phyloP scores from a whole-genome alignment of 2,888 invertebrate species.

The Hetaerina titia region DNA sequence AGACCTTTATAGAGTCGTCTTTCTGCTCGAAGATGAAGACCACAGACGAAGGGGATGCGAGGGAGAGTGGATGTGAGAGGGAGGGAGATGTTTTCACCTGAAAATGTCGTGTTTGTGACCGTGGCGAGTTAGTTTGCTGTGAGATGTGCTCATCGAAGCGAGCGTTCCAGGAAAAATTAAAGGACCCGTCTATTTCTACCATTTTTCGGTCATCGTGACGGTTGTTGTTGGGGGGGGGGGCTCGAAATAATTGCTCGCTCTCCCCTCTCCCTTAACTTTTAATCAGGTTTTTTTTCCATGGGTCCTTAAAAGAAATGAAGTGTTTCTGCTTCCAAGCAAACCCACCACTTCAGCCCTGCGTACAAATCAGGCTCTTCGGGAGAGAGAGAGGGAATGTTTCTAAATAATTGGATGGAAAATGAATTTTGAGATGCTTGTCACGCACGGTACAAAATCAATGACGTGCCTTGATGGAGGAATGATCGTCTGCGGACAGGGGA shows the following conservation, averaged over 20 bases:
- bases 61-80: no score
- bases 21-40: conserved; percentile 20
- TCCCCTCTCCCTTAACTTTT: not conserved
- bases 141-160: not conserved
- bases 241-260: not conserved
- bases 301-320: not conserved
- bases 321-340: not conserved
- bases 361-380: not conserved
- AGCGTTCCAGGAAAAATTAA: not conserved
- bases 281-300: not conserved
- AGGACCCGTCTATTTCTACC: not conserved
- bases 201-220: not conserved
- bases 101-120: not conserved
- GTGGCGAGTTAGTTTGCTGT: not conserved
- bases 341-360: not conserved
- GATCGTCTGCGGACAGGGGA: not conserved
- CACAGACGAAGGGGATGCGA: not conserved
- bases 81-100: not conserved
- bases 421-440: not conserved
- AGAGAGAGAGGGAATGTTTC: not conserved
- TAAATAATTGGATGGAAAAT: not conserved
- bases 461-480: not conserved
- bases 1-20: not conserved
- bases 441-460: not conserved
- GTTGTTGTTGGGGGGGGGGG: not conserved